Base-by-base conservation (phyloP, 2,888 invertebrate genomes). In the Drosophila nr. perissopoda region DNA sequence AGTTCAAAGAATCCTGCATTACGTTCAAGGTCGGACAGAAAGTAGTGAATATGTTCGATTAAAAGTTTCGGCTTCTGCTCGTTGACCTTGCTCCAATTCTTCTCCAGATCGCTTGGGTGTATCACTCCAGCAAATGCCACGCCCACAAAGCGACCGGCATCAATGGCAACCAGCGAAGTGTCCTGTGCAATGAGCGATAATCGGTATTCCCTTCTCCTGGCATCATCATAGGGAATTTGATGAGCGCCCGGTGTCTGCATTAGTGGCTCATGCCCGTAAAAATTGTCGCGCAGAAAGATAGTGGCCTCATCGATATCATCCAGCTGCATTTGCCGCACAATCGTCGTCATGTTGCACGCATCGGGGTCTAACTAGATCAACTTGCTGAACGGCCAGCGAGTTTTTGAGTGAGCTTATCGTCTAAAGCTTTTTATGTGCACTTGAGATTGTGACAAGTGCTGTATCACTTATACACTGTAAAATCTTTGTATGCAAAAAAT, bases 1-100 rank as follows among this genome's bases (percentile, higher is more conserved):
- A 61, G 70, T n/a, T 76, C 42, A 36, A 79, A 85, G 46, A 88
- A 51, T 27, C 82, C 62, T 0, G 91, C 81, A n/a, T 74, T 74
- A 4, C 46, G 54, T 38, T 91, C 91, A 18, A 91, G 25, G 7
- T 63, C 49, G 3, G 88, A 68, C 2, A 91, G 73, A 11, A 91
- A 78, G 52, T 79, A 74, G 40, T 87, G 63, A 27, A 79, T 54
- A 16, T 88, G 86, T 7, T 77, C 69, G 71, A 83, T 40, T 69
- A 67, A n/a, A 2, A 29, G 27, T 13, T 67, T 53, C 11, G 54
- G 69, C 31, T 61, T 56, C 31, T 57, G 56, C 21, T 59, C 62
- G 6, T 71, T 57, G n/a, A 29, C 63, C 10, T 81, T 65, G 7
- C 1, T 25, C 64, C 63, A 81, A 25, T 49, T 61, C 16, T 72